A percentile compares a stretch with the other conserved stretches of the same genome.
Conservation (phyloP, 2,797 vertebrate species). For the Aplochiton taeniatus region DNA sequence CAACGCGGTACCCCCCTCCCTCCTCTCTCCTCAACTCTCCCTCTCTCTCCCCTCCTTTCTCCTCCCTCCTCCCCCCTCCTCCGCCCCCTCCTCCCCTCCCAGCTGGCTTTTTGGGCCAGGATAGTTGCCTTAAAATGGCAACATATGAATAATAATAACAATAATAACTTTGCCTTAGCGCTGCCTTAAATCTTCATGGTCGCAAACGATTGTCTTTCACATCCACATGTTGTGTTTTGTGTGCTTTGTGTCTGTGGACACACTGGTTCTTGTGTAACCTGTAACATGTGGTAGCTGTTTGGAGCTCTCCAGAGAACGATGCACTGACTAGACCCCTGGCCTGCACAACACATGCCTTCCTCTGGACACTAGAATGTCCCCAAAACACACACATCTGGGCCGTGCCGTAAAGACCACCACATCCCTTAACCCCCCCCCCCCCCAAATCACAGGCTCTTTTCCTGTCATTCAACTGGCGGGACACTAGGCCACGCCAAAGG, state of each 20-base stretch:
- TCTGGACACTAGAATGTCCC: conserved; percentile 64
- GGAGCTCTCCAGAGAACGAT: conserved; percentile 56
- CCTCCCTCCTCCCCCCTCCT: too few relatives aligned
- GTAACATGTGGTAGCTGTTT: conserved; percentile 60
- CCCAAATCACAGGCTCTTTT: conserved; percentile 53
- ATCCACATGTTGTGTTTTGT: too few relatives aligned
- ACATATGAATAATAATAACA: too few relatives aligned
- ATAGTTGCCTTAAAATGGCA: conserved; percentile 78
- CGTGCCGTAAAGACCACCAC: conserved; percentile 40
- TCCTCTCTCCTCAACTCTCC: background rate
- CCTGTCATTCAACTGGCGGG: conserved; percentile 65
- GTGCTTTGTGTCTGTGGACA: conserved; percentile 27
- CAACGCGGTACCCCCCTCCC: conserved; percentile 67
- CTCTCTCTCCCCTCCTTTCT: too few relatives aligned
- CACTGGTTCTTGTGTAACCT: conserved; percentile 41
- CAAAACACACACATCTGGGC: conserved; percentile 63
- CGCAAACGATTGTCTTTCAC: too few relatives aligned
- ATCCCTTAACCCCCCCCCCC: conserved; percentile 20
- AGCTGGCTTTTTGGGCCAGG: conserved; percentile 77
- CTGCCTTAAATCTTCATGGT: too few relatives aligned
- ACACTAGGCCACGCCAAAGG: conserved; percentile 53
- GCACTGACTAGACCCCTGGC: too few relatives aligned
- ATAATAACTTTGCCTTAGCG: too few relatives aligned
- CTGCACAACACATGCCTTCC: conserved; percentile 51
- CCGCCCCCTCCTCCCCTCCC: conserved; percentile 55